Evolutionary conservation across 2,797 vertebrate genomes (phyloP), one percentile per base, ranked within the genome.

Genomic region (Peromyscus attwateri): DNA sequence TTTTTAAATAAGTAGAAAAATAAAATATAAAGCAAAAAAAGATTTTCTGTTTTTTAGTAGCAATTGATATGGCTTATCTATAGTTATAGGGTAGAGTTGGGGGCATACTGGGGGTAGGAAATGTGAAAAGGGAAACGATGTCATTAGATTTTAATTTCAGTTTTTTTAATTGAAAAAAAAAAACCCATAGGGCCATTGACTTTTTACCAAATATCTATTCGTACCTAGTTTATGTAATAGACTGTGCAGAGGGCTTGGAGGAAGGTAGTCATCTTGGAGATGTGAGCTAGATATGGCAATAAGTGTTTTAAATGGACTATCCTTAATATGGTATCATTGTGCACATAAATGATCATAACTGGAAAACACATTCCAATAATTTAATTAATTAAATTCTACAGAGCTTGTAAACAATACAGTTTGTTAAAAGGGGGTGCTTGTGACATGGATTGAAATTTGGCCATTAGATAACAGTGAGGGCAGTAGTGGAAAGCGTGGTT

Each of bases 181-280:
- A 46, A 95, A 95, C 90, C 8, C 14, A 57, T 6, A 87, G 31
- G 60, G 21, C 75, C 25, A 52, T 79, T 95, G 94, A 89, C 70
- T 92, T 96, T 94, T 94, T 97, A 31, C 49, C 43, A 91, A 89
- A 88, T 43, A 73, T 89, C 89, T 82, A n/a, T 55, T 43, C 12
- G 55, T 68, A 75, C 40, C 40, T 95, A 94, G n/a, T 85, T 90
- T 94, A 37, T 77, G 57, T 94, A 92, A 97, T 90, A 52, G 52
- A n/a, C 40, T 70, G 10, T 60, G 0, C 52, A 92, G 73, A 49
- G 21, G 92, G 79, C n/a, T 95, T 85, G 49, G 40, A 89, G 29
- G 49, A 90, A 95, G 46, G 17, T 55, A 77, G 9, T 43, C 43
- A 90, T 76, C 43, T 37, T 90, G 52, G 60, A 77, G 14, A 64